Conservation (phyloP, 1,140 invertebrate genomes). For the Leptopilina boulardi region DNA sequence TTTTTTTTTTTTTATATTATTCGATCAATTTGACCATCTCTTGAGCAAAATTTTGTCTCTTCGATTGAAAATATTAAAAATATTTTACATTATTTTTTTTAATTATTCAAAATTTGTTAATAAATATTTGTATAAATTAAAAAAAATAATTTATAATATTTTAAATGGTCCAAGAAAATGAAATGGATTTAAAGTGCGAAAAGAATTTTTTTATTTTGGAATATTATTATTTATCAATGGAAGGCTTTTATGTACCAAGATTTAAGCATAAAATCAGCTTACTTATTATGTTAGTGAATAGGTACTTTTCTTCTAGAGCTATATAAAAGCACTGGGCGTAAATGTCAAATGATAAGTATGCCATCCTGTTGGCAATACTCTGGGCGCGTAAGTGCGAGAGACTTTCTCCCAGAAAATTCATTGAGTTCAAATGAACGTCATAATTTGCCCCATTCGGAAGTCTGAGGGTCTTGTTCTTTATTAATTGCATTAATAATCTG, state of each 20-base stretch:
- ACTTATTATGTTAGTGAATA: not conserved
- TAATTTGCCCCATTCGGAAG: not conserved
- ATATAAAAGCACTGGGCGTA: not conserved
- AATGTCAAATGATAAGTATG: slow-evolving; percentile 19
- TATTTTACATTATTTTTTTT: too few species aligned
- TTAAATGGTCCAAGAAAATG: too few species aligned
- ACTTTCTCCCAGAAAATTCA: slow-evolving; percentile 14
- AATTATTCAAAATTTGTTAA: too few species aligned
- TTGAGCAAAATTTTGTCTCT: too few species aligned
- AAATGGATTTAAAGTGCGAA: not conserved
- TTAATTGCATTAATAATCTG: not conserved
- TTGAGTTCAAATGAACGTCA: not conserved
- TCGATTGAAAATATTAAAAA: too few species aligned
- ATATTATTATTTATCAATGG: slow-evolving; percentile 4
- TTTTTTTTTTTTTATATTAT: too few species aligned
- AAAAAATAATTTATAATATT: too few species aligned
- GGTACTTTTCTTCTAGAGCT: slow-evolving; percentile 6
- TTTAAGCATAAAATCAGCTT: slow-evolving; percentile 9
- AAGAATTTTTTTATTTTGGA: not conserved
- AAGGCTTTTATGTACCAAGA: not conserved
- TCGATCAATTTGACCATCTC: too few species aligned
- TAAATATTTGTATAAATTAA: too few species aligned
- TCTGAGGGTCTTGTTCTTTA: too few species aligned
- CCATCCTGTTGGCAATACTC: not conserved
- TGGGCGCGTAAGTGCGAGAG: not conserved